Conservation (phyloP, 2,888 invertebrate genomes). For the Dusona sp. region DNA sequence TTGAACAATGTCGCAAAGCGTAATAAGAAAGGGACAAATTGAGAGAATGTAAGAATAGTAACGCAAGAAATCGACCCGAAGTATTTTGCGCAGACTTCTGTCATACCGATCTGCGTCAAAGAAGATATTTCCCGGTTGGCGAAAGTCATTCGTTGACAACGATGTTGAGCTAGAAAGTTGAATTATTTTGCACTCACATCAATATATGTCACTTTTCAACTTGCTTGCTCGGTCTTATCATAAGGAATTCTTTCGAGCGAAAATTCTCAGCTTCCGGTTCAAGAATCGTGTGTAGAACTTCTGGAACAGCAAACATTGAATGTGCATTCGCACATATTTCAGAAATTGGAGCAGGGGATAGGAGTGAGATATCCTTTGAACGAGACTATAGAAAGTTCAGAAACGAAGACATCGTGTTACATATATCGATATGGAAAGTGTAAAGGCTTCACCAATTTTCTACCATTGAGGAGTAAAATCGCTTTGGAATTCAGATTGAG, state of each 20-base stretch:
- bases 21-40: background rate
- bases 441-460: background rate
- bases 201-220: background rate
- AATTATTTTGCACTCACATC: background rate
- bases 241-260: background rate
- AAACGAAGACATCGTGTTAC: background rate
- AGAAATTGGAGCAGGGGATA: background rate
- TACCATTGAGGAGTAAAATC: background rate
- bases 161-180: background rate
- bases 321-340: background rate
- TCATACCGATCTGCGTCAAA: slow-evolving; percentile 5
- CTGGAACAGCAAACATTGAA: slow-evolving; percentile 11
- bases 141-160: background rate
- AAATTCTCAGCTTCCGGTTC: background rate
- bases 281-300: background rate
- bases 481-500: background rate
- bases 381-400: background rate
- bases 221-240: background rate
- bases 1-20: background rate
- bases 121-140: background rate
- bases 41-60: background rate
- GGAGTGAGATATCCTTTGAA: background rate
- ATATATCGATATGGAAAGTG: background rate
- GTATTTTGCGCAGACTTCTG: background rate
- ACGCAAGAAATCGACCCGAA: background rate